Evolutionary conservation across 2,113 vertebrate genomes (phyloP).

Genomic region (Alethe castanea): DNA sequence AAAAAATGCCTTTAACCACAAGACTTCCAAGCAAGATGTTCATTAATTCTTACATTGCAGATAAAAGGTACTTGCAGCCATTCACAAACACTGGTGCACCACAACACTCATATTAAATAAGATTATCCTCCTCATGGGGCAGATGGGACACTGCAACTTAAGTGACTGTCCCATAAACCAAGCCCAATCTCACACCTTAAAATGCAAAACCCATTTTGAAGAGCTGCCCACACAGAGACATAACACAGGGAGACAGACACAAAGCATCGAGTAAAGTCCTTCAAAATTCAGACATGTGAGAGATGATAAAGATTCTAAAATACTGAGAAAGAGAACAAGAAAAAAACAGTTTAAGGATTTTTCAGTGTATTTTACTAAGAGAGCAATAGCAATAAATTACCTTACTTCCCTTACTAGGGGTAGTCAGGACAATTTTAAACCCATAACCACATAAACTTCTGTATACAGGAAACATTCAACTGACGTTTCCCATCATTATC

Average conservation of each 20-base stretch:
- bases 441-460: not conserved
- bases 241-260: not conserved
- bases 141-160: not conserved
- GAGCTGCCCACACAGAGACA: accelerated
- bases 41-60: not conserved
- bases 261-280: not conserved
- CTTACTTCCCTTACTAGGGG: not conserved
- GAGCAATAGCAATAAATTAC: not conserved
- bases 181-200: not conserved
- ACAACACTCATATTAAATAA: not conserved
- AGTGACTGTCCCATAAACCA: not conserved
- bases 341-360: not conserved
- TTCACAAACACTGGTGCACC: not conserved
- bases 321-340: not conserved
- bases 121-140: not conserved
- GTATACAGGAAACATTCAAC: not conserved
- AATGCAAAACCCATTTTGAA: not conserved
- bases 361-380: not conserved
- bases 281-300: not conserved
- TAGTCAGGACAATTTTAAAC: not conserved
- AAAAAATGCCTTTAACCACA: not conserved
- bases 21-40: not conserved
- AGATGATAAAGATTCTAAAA: not conserved
- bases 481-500: not conserved
- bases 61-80: not conserved